phyloP scores from a whole-genome alignment of 2,888 invertebrate species.

The Ryuthela nishihirai region DNA sequence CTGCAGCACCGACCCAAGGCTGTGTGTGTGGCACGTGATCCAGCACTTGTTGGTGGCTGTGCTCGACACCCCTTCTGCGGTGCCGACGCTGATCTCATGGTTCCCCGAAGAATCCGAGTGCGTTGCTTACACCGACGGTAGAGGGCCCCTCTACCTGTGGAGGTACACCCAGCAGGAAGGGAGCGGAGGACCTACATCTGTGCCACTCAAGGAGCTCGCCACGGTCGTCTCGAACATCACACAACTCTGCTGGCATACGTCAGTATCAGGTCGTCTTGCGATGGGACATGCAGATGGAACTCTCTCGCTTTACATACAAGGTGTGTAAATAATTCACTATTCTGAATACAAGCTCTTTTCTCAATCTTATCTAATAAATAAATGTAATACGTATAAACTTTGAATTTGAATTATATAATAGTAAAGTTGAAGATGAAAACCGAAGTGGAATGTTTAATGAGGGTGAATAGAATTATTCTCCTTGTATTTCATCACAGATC shows the following conservation, averaged over 20 bases:
- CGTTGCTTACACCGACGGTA: constrained; percentile 45
- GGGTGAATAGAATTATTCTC: no score
- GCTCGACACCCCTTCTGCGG: constrained; percentile 44
- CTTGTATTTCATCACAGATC: no score
- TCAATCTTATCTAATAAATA: no score
- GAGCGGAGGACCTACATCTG: constrained; percentile 28
- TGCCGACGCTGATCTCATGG: constrained; percentile 49
- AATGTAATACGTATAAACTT: no score
- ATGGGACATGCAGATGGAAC: constrained; percentile 51
- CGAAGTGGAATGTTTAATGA: no score
- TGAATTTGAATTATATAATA: no score
- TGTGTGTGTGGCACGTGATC: constrained; percentile 51
- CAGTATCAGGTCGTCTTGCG: constrained; percentile 46
- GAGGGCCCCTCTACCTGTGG: constrained; percentile 50
- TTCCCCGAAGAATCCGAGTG: constrained; percentile 45
- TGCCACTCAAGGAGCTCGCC: constrained; percentile 38
- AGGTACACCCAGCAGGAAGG: constrained; percentile 42
- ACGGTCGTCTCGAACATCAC: constrained; percentile 39
- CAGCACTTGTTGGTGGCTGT: constrained; percentile 47
- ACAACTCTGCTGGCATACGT: constrained; percentile 47
- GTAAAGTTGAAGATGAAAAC: no score
- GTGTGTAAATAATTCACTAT: no score
- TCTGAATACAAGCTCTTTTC: no score
- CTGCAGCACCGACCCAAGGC: constrained; percentile 47
- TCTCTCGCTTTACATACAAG: constrained; percentile 48